Percentiles rank a stretch among this genome's conserved stretches.
Conservation (phyloP, 2,113 vertebrate genomes). For the Cinclus mexicanus region DNA sequence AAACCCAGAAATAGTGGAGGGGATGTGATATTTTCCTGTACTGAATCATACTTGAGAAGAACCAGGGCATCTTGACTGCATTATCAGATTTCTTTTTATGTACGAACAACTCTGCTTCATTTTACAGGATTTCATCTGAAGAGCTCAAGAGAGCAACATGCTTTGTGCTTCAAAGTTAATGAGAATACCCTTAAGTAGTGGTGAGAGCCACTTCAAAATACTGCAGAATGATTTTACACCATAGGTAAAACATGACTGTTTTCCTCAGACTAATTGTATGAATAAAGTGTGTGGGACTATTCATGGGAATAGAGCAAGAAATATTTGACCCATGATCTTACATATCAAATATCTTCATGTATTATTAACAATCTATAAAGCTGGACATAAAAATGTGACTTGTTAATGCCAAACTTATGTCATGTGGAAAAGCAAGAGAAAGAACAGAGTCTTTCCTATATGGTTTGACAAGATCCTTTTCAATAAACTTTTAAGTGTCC, state of each 20-base stretch:
- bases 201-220: conserved; percentile 22
- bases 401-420: conserved; percentile 71
- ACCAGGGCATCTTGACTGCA: conserved; percentile 6
- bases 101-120: background rate
- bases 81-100: conserved; percentile 28
- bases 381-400: conserved; percentile 55
- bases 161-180: conserved; percentile 6
- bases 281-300: background rate
- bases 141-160: conserved; percentile 1
- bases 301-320: conserved; percentile 22
- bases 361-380: conserved; percentile 69
- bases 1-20: conserved; percentile 19
- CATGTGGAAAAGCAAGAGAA: conserved; percentile 58
- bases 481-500: conserved; percentile 48
- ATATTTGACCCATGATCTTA: conserved; percentile 54
- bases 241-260: background rate
- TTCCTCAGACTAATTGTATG: background rate
- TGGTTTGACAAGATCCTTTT: conserved; percentile 51
- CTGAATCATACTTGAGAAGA: conserved; percentile 41
- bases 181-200: conserved; percentile 7
- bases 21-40: conserved; percentile 26
- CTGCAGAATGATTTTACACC: conserved; percentile 35
- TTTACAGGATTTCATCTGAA: conserved; percentile 19
- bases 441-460: conserved; percentile 63
- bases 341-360: conserved; percentile 66